Evolutionary conservation across 2,797 vertebrate genomes (phyloP), one percentile per base, ranked within the genome.

Genomic region (Eulemur albifrons): DNA sequence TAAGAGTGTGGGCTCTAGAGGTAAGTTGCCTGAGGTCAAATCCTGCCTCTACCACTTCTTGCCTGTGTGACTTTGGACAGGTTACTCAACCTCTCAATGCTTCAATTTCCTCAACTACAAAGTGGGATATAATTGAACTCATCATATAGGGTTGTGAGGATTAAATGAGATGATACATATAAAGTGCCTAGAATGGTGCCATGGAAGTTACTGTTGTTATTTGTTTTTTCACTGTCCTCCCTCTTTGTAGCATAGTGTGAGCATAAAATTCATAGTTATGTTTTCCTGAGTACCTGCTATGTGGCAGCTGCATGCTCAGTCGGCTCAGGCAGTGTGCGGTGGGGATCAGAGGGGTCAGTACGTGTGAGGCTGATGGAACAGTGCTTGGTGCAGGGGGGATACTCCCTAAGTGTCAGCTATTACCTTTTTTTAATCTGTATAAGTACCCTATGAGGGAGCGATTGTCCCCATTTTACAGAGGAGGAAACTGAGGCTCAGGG

Each of bases 401-500:
- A 13, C 12, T 30, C 38, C 3, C 7, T 59, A 38, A 7, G 30
- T 0, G 9, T 73, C 76, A 38, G 21, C 45, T 77, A 2, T 63
- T 81, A 30, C 7, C 54, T 90, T 27, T 90, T 57, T 57, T 65
- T 69, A 61, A 90, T 65, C 25, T 35, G 5, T 30, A 40, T n/a
- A 72, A 70, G 50, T 57, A 15, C 48, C 18, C 76, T 70, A 20
- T 45, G 82, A 87, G 13, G 54, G 79, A 76, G 54, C 2, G 13
- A 23, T 59, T 32, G 6, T 80, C 48, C 38, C 87, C 45, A 65
- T 90, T 81, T 95, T 84, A 48, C 40, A 82, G 82, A 89, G 76
- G 88, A 83, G n/a, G 89, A 85, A 88, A 90, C 86, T 23, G 81
- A 95, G 82, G 59, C 94, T 83, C 65, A 65, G 86, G 52, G 72